Percentiles rank a stretch among this genome's conserved stretches.
phyloP scores from a whole-genome alignment of 2,113 vertebrate species.

The Larimichthys polyactis region DNA sequence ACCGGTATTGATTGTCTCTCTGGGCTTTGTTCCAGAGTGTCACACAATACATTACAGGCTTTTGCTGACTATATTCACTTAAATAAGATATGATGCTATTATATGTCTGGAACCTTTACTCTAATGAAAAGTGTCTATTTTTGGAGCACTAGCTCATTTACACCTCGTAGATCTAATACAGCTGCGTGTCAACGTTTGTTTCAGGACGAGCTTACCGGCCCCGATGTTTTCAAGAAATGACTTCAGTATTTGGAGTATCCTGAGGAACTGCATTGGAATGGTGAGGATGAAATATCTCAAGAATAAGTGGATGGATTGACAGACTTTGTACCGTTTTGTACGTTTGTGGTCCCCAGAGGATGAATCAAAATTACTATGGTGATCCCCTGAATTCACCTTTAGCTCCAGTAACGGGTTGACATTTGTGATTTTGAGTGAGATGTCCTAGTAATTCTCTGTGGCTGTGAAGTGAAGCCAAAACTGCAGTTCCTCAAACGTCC shows the following conservation, averaged over 20 bases:
- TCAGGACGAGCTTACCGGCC: conserved; percentile 93
- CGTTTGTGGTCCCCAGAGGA: not conserved
- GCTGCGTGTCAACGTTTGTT: conserved; percentile 2
- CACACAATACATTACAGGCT: conserved; percentile 48
- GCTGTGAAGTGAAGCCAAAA: too few relatives aligned
- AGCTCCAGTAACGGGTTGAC: too few relatives aligned
- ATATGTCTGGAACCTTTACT: conserved; percentile 39
- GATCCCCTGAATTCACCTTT: too few relatives aligned
- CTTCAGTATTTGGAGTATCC: conserved; percentile 99
- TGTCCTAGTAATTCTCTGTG: too few relatives aligned
- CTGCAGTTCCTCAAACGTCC: too few relatives aligned
- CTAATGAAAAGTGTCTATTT: conserved; percentile 24
- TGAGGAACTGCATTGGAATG: conserved; percentile 99
- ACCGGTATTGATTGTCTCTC: conserved; percentile 33
- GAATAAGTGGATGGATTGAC: too few relatives aligned
- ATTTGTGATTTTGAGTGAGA: too few relatives aligned
- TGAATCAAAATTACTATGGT: not conserved
- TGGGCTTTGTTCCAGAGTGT: conserved; percentile 53
- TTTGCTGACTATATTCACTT: conserved; percentile 47
- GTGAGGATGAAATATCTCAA: conserved; percentile 77
- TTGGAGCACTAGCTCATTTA: not conserved
- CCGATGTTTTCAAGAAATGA: conserved; percentile 99
- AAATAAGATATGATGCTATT: conserved; percentile 64
- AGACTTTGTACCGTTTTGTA: too few relatives aligned
- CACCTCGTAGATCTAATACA: not conserved